Percentiles rank a stretch among this genome's conserved stretches.
These are phyloP conservation scores for Arizona elegans DNA, from an alignment of 2,113 vertebrate species.

Conservation along the genomic window DNA sequence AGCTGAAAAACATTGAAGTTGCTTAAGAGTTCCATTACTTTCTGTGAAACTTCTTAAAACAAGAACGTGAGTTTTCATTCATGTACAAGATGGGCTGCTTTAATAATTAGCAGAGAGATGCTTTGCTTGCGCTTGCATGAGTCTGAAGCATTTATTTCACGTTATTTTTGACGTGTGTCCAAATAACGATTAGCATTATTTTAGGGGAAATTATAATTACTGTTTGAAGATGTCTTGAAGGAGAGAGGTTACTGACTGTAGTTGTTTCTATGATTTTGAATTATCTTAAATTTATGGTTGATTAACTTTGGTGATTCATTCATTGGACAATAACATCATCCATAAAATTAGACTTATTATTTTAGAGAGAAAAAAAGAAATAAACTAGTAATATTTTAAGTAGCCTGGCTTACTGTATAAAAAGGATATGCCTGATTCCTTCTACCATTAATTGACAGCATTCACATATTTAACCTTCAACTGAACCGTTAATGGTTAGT, in stretches of 20 bases:
- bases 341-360: slow-evolving; percentile 2
- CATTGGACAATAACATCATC: neutral
- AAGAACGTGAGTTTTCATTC: neutral
- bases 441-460: neutral
- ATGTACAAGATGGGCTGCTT: neutral
- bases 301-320: slow-evolving; percentile 26
- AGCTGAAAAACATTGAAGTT: neutral
- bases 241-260: slow-evolving; percentile 21
- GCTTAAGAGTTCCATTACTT: neutral
- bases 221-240: slow-evolving; percentile 26
- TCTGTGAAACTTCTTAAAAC: neutral
- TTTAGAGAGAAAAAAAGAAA: neutral
- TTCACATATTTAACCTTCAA: neutral
- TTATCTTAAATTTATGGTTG: slow-evolving; percentile 36
- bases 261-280: slow-evolving; percentile 30
- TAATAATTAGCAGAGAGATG: neutral
- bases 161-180: neutral
- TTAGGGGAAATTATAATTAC: slow-evolving; percentile 34
- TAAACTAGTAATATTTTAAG: neutral
- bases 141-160: neutral
- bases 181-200: slow-evolving; percentile 18
- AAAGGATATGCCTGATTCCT: neutral
- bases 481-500: neutral
- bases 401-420: neutral
- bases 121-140: neutral